These are phyloP conservation scores for Malurus elegans DNA, from an alignment of 2,113 vertebrate species.

Conservation along the genomic window DNA sequence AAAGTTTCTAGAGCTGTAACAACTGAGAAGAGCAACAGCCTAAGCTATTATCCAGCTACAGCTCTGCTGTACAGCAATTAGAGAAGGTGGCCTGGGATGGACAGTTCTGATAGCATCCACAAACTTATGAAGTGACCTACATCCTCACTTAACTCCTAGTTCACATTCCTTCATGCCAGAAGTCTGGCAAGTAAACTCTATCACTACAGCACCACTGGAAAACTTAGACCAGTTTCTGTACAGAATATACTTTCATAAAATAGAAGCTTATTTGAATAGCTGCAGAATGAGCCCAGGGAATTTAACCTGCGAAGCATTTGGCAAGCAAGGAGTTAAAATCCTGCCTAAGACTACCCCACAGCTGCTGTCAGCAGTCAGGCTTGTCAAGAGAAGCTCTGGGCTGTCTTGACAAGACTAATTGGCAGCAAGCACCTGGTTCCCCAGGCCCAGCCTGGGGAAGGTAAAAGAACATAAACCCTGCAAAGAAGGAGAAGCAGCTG, in stretches of 20 bases:
- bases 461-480: constrained; percentile 51
- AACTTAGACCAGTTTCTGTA: not conserved
- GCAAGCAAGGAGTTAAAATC: constrained; percentile 39
- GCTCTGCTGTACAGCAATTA: not conserved
- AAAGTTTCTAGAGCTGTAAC: not conserved
- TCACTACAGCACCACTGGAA: not conserved
- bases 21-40: not conserved
- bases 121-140: not conserved
- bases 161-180: not conserved
- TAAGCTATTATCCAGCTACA: not conserved
- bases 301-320: not conserved
- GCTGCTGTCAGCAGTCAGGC: constrained; percentile 59
- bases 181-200: not conserved
- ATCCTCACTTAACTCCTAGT: not conserved
- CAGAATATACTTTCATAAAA: not conserved
- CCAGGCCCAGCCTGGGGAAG: not conserved
- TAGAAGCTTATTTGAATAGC: not conserved
- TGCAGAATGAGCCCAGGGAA: not conserved
- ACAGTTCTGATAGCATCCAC: not conserved
- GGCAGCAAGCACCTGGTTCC: constrained; percentile 57
- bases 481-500: not conserved
- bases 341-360: constrained; percentile 28
- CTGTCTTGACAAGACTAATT: constrained; percentile 59
- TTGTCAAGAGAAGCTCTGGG: constrained; percentile 50
- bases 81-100: not conserved